Evolutionary conservation across 37 sponge, comb jelly and placozoan genomes (phyloP).

Genomic region (Eunapius fragilis): DNA sequence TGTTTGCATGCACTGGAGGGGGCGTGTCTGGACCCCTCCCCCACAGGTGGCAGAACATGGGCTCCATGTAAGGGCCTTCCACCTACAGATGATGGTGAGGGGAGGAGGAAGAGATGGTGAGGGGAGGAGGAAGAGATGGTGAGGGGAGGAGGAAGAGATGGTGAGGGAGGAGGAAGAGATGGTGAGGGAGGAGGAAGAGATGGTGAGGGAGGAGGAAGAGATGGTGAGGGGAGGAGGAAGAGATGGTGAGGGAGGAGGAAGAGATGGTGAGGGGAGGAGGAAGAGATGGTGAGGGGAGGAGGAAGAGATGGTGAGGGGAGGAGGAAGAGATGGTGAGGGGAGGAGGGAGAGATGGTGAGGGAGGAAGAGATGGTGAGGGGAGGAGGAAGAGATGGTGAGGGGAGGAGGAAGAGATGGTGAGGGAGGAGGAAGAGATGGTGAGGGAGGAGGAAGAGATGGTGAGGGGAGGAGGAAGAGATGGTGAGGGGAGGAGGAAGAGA

Average conservation of each 20-base stretch:
- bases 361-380: neutral
- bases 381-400: neutral
- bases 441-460: neutral
- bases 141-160: neutral
- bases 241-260: neutral
- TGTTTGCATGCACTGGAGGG: constrained; percentile 26
- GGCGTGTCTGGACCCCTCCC: constrained; percentile 24
- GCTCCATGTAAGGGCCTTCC: constrained; percentile 48
- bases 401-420: neutral
- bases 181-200: neutral
- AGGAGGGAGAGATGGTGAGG: neutral
- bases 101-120: neutral
- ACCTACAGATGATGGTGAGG: constrained; percentile 20
- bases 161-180: neutral
- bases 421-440: too few relatives aligned
- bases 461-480: neutral
- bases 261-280: neutral
- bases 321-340: neutral
- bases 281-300: neutral
- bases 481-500: neutral
- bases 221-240: neutral
- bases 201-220: neutral
- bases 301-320: neutral
- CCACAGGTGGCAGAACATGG: constrained; percentile 44
- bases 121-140: neutral